Evolutionary conservation across 64 coral and sea anemone species (phyloP), one percentile per base, ranked within the genome.

Genomic region (Orbicella faveolata): DNA sequence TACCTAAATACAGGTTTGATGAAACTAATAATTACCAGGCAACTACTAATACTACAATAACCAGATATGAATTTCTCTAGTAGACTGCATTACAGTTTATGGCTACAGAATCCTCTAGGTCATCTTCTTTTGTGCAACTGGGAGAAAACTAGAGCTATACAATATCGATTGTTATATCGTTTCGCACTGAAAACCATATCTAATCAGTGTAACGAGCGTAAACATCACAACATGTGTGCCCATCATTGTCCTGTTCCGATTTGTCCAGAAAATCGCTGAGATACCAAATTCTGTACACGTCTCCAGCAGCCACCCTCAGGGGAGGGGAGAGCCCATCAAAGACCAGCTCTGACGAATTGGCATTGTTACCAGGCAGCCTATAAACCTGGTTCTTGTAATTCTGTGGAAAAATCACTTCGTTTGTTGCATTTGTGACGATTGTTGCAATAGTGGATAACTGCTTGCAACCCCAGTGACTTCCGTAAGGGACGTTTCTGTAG

Each of bases 311-410:
- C 18, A 92, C 90, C 2, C 1, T 76, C 18, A 37, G 36, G n/a
- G 81, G 81, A 15, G 17, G 57, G 7, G 74, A 64, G 1, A 77
- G 39, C 7, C 6, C 19, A 10, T 65, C 64, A 36, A 76, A 92
- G 9, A 92, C 35, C 16, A 92, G 44, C 21, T 92, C 68, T 39
- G 90, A 39, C 2, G 90, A 92, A 61, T 67, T 85, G 19, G 16
- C 10, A 74, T 92, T 11, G 21, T 77, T 68, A 52, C 81, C 81
- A 6, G 52, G 33, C 9, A 92, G 9, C 15, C 0, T 8, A 41
- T 89, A 89, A 9, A 1, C 0, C 8, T 0, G 7, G 9, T 37
- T 63, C 2, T 35, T 12, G 68, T 62, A 83, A 23, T 59, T n/a
- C 30, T 84, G 34, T 23, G 55, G 67, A 3, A 61, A 83, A 18